These are phyloP conservation scores for Frieseomelitta varia DNA, from an alignment of 1,140 invertebrate genomes.

Conservation along the genomic window DNA sequence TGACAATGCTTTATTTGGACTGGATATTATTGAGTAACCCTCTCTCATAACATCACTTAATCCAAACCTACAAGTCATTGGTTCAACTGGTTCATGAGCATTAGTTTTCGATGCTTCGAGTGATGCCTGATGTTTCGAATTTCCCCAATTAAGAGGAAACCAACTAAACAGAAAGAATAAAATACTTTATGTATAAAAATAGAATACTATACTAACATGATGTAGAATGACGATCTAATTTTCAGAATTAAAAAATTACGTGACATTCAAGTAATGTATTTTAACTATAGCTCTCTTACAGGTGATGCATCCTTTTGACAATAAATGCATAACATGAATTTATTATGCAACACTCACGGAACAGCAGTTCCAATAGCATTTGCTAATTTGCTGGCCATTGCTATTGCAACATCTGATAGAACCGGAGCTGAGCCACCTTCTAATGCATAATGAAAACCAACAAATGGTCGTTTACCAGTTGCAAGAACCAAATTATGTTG, in stretches of 20 bases:
- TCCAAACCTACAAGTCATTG: slow-evolving; percentile 89
- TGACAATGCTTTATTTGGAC: slow-evolving; percentile 91
- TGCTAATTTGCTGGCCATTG: slow-evolving; percentile 94
- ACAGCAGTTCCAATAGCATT: slow-evolving; percentile 88
- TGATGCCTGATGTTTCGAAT: slow-evolving; percentile 75
- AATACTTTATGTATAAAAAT: background rate
- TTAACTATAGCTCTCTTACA: slow-evolving; percentile 23
- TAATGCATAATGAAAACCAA: slow-evolving; percentile 94
- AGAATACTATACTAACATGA: background rate
- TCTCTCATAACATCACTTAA: slow-evolving; percentile 91
- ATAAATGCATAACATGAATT: slow-evolving; percentile 43
- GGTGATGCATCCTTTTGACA: slow-evolving; percentile 9
- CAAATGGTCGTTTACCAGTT: slow-evolving; percentile 91
- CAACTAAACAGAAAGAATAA: slow-evolving; percentile 75
- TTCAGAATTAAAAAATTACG: slow-evolving; percentile 8
- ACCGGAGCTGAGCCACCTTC: slow-evolving; percentile 90
- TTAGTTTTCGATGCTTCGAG: slow-evolving; percentile 76
- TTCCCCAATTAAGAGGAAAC: slow-evolving; percentile 82
- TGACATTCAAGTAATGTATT: background rate
- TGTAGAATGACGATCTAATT: slow-evolving; percentile 1
- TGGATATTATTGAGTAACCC: slow-evolving; percentile 88
- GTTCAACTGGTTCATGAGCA: slow-evolving; percentile 83
- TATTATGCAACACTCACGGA: slow-evolving; percentile 85
- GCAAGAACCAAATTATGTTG: slow-evolving; percentile 90
- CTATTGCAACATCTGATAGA: slow-evolving; percentile 93